Base-by-base conservation (phyloP, 2,113 vertebrate species). In the Zapornia atra region DNA sequence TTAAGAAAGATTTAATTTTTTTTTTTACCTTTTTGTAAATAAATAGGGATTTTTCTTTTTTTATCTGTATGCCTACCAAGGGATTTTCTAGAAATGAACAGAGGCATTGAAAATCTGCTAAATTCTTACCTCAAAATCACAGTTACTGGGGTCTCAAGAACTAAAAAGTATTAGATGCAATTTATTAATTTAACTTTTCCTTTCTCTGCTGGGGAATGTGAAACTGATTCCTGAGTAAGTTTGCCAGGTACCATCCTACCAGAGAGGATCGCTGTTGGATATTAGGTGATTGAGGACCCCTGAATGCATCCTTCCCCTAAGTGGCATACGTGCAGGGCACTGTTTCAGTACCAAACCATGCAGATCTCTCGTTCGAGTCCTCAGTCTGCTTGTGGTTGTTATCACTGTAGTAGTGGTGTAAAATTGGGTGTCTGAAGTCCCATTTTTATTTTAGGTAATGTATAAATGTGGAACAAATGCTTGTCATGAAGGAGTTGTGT, bases 321-420 rank as follows among this genome's bases (percentile, higher is more conserved):
- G 61, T 2, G 2, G 31, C 33, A 15, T 11, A 7, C 9, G 50
- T 48, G 50, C 65, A 9, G 2, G 9, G 36, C 29, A 11, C 44
- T 42, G 7, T 53, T 88, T 53, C 26, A 33, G 0, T 65, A 22
- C 11, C 48, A 16, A 46, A 4, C 46, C 0, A 0, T 50, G 15
- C 36, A 17, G 60, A 40, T 78, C 48, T 63, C 1, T 15, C 34
- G 2, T 28, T 19, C 0, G 10, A 31, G 33, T 87, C 19, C 46
- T 61, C 25, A 36, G 0, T 14, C 33, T 53, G 42, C 54, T 42
- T 13, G 18, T 53, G 53, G 48, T 36, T 48, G 21, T 65, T 44
- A 12, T 17, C 18, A 8, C 34, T 12, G 31, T 24, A 14, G 14
- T 36, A 14, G 15, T 54, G 42, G 7, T 26, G 33, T 21, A 31